phyloP scores from a whole-genome alignment of 2,113 vertebrate species.

The Paramormyrops kingsleyae region DNA sequence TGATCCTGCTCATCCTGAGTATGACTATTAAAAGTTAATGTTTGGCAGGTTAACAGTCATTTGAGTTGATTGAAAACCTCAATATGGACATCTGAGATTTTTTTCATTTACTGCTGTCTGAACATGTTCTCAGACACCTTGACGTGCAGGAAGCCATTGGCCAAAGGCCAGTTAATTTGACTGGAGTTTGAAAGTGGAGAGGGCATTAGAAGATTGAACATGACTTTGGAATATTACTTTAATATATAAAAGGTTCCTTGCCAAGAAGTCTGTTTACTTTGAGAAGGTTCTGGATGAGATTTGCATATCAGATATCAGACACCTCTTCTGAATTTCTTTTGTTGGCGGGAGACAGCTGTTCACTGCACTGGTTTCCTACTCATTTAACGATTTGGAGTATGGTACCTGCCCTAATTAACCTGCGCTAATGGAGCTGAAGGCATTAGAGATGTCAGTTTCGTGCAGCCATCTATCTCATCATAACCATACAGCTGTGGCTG shows the following conservation, averaged over 20 bases:
- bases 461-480: neutral
- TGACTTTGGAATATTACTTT: neutral
- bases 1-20: neutral
- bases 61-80: neutral
- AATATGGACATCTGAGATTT: neutral
- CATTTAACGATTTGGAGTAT: neutral
- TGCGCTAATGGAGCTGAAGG: neutral
- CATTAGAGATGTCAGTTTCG: neutral
- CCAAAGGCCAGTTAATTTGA: neutral
- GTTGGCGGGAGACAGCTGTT: neutral
- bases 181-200: neutral
- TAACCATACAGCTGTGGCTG: neutral
- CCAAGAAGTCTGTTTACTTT: neutral
- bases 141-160: neutral
- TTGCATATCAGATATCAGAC: neutral
- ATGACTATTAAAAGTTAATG: neutral
- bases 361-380: neutral
- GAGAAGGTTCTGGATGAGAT: neutral
- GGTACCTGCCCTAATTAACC: neutral
- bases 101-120: neutral
- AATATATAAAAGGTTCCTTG: neutral
- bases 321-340: neutral
- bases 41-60: neutral
- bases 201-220: neutral
- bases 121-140: neutral